phyloP scores from a whole-genome alignment of 2,797 vertebrate genomes.

The Numenius phaeopus region DNA sequence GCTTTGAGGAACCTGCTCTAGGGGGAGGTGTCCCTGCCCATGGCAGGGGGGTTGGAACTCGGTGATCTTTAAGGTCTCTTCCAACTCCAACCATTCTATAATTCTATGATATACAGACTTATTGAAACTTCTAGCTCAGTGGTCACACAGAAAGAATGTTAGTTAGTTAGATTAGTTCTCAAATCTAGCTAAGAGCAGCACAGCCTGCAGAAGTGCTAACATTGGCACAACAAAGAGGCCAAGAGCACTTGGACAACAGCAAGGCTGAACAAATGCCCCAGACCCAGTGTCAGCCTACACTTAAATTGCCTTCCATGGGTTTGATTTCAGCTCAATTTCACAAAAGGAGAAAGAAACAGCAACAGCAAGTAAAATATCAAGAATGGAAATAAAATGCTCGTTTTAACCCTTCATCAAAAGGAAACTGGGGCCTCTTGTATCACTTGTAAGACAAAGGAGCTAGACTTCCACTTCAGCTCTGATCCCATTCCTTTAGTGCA shows the following conservation, averaged over 20 bases:
- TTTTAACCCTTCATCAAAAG: background rate
- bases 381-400: background rate
- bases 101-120: background rate
- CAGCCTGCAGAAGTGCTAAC: background rate
- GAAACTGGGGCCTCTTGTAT: background rate
- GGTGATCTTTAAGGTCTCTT: background rate
- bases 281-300: background rate
- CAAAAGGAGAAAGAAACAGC: background rate
- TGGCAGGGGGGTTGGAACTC: background rate
- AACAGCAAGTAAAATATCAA: background rate
- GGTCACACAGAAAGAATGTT: background rate
- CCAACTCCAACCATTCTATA: no score
- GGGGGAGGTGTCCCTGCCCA: background rate
- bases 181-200: background rate
- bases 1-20: background rate
- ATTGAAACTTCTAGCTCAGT: background rate
- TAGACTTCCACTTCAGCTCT: background rate
- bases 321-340: background rate
- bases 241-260: background rate
- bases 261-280: background rate
- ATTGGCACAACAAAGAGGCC: background rate
- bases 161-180: background rate
- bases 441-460: background rate
- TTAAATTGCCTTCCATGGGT: background rate
- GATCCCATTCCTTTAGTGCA: background rate